phyloP scores from a whole-genome alignment of 2,797 vertebrate genomes.

The Smutsia temminckii region DNA sequence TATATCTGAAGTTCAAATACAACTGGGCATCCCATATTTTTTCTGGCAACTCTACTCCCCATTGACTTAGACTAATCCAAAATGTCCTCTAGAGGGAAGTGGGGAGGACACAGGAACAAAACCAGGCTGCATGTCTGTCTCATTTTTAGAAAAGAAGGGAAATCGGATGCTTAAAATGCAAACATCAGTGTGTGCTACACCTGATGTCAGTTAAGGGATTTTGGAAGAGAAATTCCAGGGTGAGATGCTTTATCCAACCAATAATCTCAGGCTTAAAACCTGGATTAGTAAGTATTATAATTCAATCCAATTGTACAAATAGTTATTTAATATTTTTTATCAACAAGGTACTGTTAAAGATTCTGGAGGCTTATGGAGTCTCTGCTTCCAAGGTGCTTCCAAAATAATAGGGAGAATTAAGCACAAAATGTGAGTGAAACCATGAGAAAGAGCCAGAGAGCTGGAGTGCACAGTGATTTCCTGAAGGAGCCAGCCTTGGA shows the following conservation, averaged over 20 bases:
- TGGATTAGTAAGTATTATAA: background rate
- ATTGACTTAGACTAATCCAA: background rate
- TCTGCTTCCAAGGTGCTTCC: background rate
- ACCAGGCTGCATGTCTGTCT: background rate
- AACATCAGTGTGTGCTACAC: accelerated
- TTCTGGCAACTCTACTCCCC: background rate
- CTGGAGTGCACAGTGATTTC: accelerated
- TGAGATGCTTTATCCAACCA: background rate
- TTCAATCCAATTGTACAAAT: background rate
- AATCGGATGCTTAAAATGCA: background rate
- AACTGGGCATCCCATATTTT: background rate
- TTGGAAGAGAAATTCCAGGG: background rate
- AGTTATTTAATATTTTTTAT: background rate
- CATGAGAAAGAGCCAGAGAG: background rate
- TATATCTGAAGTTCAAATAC: slow-evolving; percentile 21
- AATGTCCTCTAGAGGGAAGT: background rate
- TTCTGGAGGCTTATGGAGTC: background rate
- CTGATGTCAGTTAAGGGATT: background rate
- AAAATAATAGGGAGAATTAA: background rate
- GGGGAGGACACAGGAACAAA: background rate
- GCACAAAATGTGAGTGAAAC: background rate
- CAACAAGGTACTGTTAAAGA: background rate
- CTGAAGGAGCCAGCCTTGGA: background rate
- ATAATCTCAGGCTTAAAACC: background rate
- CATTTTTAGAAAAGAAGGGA: background rate